Base-by-base conservation (phyloP, 2,797 vertebrate species). In the Ambastaia sidthimunki region DNA sequence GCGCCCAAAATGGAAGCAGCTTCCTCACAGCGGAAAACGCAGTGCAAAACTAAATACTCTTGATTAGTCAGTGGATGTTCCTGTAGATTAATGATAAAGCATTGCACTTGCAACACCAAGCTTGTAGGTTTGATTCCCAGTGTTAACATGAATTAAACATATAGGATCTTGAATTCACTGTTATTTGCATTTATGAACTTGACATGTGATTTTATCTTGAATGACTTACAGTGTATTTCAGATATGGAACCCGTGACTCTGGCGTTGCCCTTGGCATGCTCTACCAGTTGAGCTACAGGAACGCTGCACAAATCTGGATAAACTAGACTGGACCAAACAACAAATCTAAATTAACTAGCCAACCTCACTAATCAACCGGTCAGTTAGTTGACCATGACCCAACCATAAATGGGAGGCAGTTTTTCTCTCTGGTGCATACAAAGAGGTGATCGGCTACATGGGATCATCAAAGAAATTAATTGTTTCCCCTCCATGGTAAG, bases 401-500 rank as follows among this genome's bases (percentile, higher is more conserved):
- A 2, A 28, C 59, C 15, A 18, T 31, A 62, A 16, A 71, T 63
- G 48, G 4, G 62, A 41, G 37, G 18, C 18, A 41, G 16, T 44
- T 54, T 70, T 60, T 28, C 37, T 62, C 23, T 31, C 25, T 18
- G 50, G 57, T 37, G 57, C 52, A 41, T 81, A 78, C 88, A 89
- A 82, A 89, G 90, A 90, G 91, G 91, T 90, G 89, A 93, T 92
- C 93, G 93, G 92, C 92, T 93, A 90, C 90, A 90, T 91, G 92
- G 92, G 75, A 93, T 93, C 91, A 92, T 93, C 92, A 91, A 92
- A 93, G 92, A 93, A 94, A 94, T 94, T 93, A 94, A 95, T 94
- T 93, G 93, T 94, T 93, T 94, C 93, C 94, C 92, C 93, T 93
- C 91, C 86, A 92, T 94, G 91, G 91, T 93, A 95, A 94, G 93